These are phyloP conservation scores for Mastomys coucha DNA, from an alignment of 2,113 vertebrate species.

Conservation along the genomic window DNA sequence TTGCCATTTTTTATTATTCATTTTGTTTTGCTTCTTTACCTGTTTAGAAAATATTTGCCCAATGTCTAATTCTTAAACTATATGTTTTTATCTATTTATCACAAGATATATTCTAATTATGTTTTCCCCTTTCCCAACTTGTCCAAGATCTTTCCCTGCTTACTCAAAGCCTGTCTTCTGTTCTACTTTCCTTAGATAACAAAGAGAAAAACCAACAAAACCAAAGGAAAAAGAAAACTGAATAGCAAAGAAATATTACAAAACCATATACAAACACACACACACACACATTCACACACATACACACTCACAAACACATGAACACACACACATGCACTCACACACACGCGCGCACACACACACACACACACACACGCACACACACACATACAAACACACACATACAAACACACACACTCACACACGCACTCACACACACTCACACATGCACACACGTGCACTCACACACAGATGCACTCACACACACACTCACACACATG, in stretches of 20 bases:
- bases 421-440: too few relatives aligned
- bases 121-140: too few relatives aligned
- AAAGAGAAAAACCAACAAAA: not conserved
- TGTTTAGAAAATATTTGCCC: not conserved
- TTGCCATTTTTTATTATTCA: not conserved
- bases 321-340: too few relatives aligned
- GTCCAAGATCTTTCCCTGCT: not conserved
- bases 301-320: rapidly evolving
- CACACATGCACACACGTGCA: too few relatives aligned
- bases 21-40: not conserved
- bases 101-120: not conserved
- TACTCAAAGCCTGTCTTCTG: not conserved
- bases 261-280: not conserved
- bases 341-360: not conserved
- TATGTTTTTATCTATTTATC: not conserved
- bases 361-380: not conserved
- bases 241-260: not conserved
- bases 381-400: rapidly evolving
- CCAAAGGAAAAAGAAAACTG: not conserved
- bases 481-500: too few relatives aligned
- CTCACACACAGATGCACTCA: too few relatives aligned
- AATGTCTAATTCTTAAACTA: not conserved
- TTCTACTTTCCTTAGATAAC: not conserved
- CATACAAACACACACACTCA: too few relatives aligned
- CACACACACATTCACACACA: rapidly evolving